Conservation (phyloP, 2,888 invertebrate genomes). For the Athetis lepigone region DNA sequence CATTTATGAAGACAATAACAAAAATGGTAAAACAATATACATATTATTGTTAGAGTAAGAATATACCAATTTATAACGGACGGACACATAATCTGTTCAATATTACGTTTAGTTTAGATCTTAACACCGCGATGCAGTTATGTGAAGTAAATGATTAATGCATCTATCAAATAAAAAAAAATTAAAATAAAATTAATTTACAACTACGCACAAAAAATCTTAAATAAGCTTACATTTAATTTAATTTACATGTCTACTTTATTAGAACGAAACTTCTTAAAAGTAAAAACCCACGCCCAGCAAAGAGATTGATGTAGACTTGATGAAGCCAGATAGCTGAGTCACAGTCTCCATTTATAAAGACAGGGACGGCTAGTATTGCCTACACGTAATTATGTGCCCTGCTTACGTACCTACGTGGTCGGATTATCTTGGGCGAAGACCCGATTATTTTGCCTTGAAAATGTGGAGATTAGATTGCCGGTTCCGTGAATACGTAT, state of each 20-base stretch:
- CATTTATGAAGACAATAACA: no score
- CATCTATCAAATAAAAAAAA: no score
- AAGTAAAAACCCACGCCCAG: slow-evolving; percentile 39
- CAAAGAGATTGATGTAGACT: slow-evolving; percentile 66
- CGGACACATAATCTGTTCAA: no score
- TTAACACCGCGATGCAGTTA: no score
- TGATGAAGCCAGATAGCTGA: slow-evolving; percentile 65
- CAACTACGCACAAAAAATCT: neutral
- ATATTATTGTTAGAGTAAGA: no score
- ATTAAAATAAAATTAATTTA: no score
- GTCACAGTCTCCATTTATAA: slow-evolving; percentile 65
- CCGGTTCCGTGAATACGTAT: slow-evolving; percentile 42
- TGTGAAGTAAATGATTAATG: no score
- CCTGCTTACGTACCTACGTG: slow-evolving; percentile 59
- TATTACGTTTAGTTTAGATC: no score
- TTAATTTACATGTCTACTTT: slow-evolving; percentile 11
- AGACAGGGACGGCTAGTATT: slow-evolving; percentile 60
- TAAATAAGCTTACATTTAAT: neutral
- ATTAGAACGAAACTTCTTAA: slow-evolving; percentile 39
- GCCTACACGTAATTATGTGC: slow-evolving; percentile 62
- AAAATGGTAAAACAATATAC: no score
- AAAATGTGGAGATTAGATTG: slow-evolving; percentile 60
- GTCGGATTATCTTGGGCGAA: slow-evolving; percentile 43
- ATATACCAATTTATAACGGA: no score
- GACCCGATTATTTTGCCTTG: slow-evolving; percentile 61